Conservation (phyloP, 30 jellyfish, hydroid and myxozoan genomes). For the Hydractinia symbiolongicarpus region DNA sequence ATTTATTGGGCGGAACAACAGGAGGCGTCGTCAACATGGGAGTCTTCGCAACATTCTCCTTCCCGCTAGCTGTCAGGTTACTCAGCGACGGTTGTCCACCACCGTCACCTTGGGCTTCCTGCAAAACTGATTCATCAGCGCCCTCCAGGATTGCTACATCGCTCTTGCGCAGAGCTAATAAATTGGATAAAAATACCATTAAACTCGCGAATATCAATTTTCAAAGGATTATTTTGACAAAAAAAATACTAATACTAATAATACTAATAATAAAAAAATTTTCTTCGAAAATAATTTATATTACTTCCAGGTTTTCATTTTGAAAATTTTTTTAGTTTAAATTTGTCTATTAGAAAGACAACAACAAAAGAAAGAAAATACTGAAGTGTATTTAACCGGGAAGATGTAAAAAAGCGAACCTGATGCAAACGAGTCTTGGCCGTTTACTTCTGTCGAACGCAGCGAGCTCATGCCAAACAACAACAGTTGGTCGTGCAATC, state of each 20-base stretch:
- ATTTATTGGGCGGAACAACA: background rate
- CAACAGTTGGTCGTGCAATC: slow-evolving; percentile 70
- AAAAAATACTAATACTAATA: no score
- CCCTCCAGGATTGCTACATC: no score
- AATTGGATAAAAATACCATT: background rate
- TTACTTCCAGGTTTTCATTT: no score
- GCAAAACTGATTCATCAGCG: background rate
- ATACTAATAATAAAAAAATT: no score
- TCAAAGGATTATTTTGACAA: no score
- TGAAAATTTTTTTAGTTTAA: no score
- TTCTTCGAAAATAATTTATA: no score
- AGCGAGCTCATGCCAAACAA: slow-evolving; percentile 50
- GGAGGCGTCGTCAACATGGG: background rate
- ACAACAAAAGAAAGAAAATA: no score
- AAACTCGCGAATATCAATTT: no score
- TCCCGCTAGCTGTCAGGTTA: background rate
- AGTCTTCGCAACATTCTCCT: background rate
- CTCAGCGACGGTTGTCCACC: background rate
- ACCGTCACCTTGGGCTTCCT: slow-evolving; percentile 9
- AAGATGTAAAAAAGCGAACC: background rate
- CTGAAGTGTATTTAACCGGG: no score
- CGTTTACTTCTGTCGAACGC: slow-evolving; percentile 28
- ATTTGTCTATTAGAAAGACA: no score
- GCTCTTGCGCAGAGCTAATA: background rate
- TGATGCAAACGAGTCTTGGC: slow-evolving; percentile 27